Conservation (phyloP, 1,140 invertebrate genomes). For the Zophobas morio region DNA sequence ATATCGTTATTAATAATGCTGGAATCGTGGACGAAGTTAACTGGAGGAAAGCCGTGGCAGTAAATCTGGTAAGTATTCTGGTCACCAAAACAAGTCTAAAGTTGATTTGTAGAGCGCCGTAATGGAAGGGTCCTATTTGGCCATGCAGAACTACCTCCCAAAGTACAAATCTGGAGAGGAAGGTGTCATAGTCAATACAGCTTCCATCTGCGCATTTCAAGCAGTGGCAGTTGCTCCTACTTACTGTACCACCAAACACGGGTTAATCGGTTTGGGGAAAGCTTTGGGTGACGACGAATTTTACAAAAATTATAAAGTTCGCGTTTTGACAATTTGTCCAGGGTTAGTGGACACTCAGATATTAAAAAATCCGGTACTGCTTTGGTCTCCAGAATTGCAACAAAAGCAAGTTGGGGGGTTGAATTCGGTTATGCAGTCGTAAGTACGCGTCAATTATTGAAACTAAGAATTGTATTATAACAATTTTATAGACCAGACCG, state of each 20-base stretch:
- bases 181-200: too few species aligned
- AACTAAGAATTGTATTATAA: too few species aligned
- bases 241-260: conserved; percentile 1
- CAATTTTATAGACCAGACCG: too few species aligned
- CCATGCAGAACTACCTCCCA: neutral
- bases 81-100: neutral
- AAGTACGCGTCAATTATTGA: too few species aligned
- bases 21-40: conserved; percentile 58
- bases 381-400: too few species aligned
- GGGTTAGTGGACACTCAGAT: neutral
- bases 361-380: too few species aligned
- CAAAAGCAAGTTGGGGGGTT: too few species aligned
- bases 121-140: neutral
- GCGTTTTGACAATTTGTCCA: conserved; percentile 47
- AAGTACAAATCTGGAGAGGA: too few species aligned
- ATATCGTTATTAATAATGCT: conserved; percentile 65
- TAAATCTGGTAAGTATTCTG: conserved; percentile 61
- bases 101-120: neutral
- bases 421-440: too few species aligned
- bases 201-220: neutral
- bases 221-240: conserved; percentile 4
- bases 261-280: neutral
- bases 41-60: conserved; percentile 55
- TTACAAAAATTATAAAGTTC: neutral
- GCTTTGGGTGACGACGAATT: neutral